phyloP scores from a whole-genome alignment of 2,113 vertebrate genomes.

The Helogale parvula region DNA sequence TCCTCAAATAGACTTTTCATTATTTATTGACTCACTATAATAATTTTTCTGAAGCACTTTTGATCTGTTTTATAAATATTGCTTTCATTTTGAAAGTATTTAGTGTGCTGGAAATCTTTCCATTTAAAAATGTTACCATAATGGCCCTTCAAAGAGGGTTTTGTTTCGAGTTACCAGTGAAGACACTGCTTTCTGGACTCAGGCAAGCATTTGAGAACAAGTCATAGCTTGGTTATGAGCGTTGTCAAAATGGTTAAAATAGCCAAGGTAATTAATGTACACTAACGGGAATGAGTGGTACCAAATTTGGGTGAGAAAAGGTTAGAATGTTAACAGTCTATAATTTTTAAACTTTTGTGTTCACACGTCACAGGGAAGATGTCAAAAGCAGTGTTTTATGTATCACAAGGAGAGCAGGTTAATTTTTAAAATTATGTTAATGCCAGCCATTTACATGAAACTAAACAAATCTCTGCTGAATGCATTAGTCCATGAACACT shows the following conservation, averaged over 20 bases:
- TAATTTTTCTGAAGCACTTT: conserved; percentile 62
- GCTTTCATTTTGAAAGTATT: conserved; percentile 63
- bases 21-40: conserved; percentile 62
- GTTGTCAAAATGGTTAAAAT: not conserved
- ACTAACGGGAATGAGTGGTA: not conserved
- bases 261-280: not conserved
- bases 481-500: not conserved
- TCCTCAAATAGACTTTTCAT: conserved; percentile 52
- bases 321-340: not conserved
- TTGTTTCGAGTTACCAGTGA: not conserved
- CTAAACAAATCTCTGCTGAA: not conserved
- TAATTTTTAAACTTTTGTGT: conserved; percentile 10
- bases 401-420: not conserved
- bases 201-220: not conserved
- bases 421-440: conserved; percentile 31
- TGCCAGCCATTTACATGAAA: not conserved
- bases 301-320: not conserved
- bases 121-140: conserved; percentile 63
- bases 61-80: conserved; percentile 64
- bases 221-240: not conserved
- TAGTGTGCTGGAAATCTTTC: conserved; percentile 45
- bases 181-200: not conserved
- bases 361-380: not conserved
- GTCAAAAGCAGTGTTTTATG: not conserved
- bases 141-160: conserved; percentile 28